Conservation (phyloP, 2,797 vertebrate genomes). For the Poliocrania exsul region DNA sequence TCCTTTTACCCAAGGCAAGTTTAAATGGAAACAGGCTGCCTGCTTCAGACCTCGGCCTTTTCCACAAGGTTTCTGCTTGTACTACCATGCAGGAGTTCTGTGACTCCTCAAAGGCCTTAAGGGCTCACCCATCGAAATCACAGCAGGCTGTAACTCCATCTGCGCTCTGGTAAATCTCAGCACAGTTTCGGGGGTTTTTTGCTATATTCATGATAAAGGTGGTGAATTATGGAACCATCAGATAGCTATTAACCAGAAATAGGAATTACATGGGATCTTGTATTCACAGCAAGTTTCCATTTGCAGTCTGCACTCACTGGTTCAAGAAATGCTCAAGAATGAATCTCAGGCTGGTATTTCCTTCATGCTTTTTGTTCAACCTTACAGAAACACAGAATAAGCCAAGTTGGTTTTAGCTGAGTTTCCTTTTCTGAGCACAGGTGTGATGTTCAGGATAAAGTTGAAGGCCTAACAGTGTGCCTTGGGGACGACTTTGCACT, state of each 20-base stretch:
- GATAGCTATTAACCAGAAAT: background rate
- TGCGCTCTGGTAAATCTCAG: background rate
- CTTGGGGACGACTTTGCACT: background rate
- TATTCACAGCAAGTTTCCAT: background rate
- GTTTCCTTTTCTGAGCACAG: background rate
- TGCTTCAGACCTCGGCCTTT: background rate
- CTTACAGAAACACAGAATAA: background rate
- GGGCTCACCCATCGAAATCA: background rate
- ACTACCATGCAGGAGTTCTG: rapidly evolving
- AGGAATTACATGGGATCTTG: background rate
- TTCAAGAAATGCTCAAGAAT: background rate
- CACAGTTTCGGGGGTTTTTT: background rate
- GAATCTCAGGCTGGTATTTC: background rate
- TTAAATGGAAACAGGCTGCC: background rate
- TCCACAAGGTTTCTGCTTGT: background rate
- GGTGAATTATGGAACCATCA: background rate
- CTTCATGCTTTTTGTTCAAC: background rate
- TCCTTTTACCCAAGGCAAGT: background rate
- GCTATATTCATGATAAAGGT: background rate
- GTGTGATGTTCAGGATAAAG: background rate
- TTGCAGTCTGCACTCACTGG: background rate
- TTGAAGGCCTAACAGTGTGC: background rate
- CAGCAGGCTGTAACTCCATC: background rate
- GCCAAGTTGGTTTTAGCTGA: background rate
- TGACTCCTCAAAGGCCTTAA: background rate